phyloP scores from a whole-genome alignment of 1,140 invertebrate genomes.

The Harlomillsia oculata region DNA sequence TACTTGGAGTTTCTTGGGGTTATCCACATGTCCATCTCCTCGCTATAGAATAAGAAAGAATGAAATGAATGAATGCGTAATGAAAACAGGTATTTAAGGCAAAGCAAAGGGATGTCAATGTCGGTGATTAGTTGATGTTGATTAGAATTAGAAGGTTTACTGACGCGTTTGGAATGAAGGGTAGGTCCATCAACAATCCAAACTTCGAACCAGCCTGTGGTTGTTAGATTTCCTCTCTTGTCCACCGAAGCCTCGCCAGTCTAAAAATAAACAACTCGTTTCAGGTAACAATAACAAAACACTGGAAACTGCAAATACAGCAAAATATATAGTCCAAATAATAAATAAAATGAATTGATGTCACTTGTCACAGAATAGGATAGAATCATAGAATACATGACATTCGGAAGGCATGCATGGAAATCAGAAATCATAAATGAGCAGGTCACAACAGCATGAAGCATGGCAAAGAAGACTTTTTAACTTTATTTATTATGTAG shows the following conservation, averaged over 20 bases:
- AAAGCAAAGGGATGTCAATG: background rate
- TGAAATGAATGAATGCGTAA: too few species aligned
- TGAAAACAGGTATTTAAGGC: background rate
- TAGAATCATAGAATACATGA: too few species aligned
- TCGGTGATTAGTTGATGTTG: background rate
- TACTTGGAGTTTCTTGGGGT: conserved; percentile 17
- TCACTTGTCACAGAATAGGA: too few species aligned
- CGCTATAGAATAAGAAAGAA: conserved; percentile 9
- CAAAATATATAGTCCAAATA: background rate
- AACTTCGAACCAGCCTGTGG: conserved; percentile 20
- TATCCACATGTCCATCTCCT: conserved; percentile 26
- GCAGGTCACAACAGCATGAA: too few species aligned
- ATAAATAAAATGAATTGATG: background rate
- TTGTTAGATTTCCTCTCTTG: background rate
- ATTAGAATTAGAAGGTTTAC: background rate
- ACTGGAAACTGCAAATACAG: conserved; percentile 4
- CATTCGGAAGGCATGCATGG: too few species aligned
- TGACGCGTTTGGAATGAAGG: conserved; percentile 31
- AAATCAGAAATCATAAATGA: too few species aligned
- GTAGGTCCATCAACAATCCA: conserved; percentile 10
- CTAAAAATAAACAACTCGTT: background rate
- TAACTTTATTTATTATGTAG: too few species aligned
- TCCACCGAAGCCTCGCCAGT: conserved; percentile 19
- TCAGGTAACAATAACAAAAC: too few species aligned
- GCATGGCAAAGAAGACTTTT: too few species aligned